These are phyloP conservation scores for Galendromus occidentalis DNA, from an alignment of 1,140 invertebrate species.

Conservation along the genomic window DNA sequence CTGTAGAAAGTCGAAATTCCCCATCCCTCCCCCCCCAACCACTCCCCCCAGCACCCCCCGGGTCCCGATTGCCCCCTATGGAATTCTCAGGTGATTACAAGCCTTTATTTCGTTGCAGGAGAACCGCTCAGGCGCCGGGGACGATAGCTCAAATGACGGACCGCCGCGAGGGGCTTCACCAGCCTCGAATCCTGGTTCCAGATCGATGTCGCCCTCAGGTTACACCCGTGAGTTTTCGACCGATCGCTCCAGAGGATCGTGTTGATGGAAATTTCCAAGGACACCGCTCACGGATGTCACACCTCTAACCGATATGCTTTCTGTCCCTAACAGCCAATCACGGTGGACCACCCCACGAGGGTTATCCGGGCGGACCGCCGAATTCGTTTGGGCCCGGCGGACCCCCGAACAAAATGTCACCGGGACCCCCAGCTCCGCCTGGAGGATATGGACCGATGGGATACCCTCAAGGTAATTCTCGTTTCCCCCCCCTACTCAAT, in stretches of 20 bases:
- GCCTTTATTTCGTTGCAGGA: too few species aligned
- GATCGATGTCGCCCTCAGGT: conserved; percentile 5
- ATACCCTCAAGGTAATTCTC: not conserved
- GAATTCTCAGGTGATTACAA: too few species aligned
- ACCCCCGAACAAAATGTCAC: not conserved
- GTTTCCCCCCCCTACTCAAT: not conserved
- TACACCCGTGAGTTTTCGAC: not conserved
- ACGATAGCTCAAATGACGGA: not conserved
- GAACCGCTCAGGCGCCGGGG: too few species aligned
- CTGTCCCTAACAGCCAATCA: not conserved
- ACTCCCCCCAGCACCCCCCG: too few species aligned
- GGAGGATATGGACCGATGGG: conserved; percentile 2
- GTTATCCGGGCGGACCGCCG: not conserved
- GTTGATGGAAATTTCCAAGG: not conserved
- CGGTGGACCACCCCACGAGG: not conserved
- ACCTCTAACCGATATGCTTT: too few species aligned
- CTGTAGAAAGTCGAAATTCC: too few species aligned
- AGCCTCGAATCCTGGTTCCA: not conserved
- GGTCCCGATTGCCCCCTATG: too few species aligned
- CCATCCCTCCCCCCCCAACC: too few species aligned
- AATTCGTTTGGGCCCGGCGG: too few species aligned
- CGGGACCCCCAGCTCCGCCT: not conserved
- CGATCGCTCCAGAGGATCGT: not conserved
- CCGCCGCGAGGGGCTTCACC: not conserved
- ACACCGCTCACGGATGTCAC: not conserved